A percentile compares a stretch with the other conserved stretches of the same genome.
phyloP scores from a whole-genome alignment of 2,888 invertebrate genomes.

The Phengaris arion region DNA sequence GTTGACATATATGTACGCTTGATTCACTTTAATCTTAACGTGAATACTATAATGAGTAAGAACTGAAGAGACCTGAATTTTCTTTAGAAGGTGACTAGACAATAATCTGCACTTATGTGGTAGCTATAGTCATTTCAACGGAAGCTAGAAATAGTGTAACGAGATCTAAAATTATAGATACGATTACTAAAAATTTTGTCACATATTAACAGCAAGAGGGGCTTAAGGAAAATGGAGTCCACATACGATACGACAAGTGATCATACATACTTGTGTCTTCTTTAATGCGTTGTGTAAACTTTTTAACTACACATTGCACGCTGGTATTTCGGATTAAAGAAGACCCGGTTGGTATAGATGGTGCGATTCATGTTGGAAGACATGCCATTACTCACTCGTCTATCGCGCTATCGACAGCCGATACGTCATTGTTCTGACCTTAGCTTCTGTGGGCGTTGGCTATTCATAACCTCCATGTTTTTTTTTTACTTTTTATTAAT shows the following conservation, averaged over 20 bases:
- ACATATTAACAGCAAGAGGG: too few species aligned
- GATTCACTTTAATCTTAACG: not conserved
- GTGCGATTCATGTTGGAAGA: not conserved
- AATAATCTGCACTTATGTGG: too few species aligned
- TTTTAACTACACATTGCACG: not conserved
- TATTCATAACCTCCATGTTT: not conserved
- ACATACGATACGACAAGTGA: too few species aligned
- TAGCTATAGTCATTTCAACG: too few species aligned
- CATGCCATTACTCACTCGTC: slow-evolving; percentile 7
- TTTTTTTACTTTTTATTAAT: not conserved
- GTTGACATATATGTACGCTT: too few species aligned
- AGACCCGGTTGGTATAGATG: not conserved
- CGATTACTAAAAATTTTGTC: too few species aligned
- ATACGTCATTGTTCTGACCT: slow-evolving; percentile 22
- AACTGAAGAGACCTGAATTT: too few species aligned
- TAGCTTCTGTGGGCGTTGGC: slow-evolving; percentile 25
- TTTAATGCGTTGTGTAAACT: not conserved
- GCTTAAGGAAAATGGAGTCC: too few species aligned
- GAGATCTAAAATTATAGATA: too few species aligned
- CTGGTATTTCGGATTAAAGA: slow-evolving; percentile 8
- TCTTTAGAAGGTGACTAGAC: too few species aligned
- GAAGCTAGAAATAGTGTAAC: too few species aligned
- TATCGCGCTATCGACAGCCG: slow-evolving; percentile 18
- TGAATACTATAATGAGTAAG: too few species aligned
- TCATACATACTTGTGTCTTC: not conserved